Evolutionary conservation across 2,797 vertebrate genomes (phyloP), one percentile per base, ranked within the genome.

Genomic region (Petrocephalus schoutedeni): DNA sequence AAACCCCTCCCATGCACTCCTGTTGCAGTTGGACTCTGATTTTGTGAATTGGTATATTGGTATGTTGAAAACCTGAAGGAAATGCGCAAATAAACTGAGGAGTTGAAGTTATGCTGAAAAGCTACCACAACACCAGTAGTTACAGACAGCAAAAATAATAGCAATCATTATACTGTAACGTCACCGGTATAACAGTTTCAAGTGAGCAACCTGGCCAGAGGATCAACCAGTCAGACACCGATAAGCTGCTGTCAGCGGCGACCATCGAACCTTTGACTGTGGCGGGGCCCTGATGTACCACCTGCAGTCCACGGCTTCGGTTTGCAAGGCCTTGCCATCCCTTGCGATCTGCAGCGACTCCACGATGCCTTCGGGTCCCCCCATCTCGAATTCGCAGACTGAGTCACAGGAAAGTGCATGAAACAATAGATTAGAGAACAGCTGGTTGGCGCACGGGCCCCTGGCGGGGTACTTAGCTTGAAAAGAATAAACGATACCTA

Each of bases 381-480:
- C 97, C 97, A 98, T 97, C 93, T 99, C 97, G 95, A 99, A 99
- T 94, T 99, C 97, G 96, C 98, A 99, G 90, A 93, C 98, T 99
- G 93, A 64, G 58, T 53, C 56, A 87, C 4, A 87, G 51, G 82
- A 59, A 96, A 89, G 93, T 92, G 90, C 86, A 92, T 88, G 86
- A 91, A 56, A 92, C 90, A 61, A 74, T 51, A 87, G 51, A 88
- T 87, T 82, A 86, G 88, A 61, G 90, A 91, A 53, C 23, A 61
- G 53, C 28, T 87, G 71, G 74, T 36, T 21, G 41, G 21, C 41
- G 36, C 28, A 54, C 59, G 6, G 32, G 41, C 86, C 49, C 32
- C 23, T 83, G 59, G 74, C 92, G 92, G 90, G 54, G 51, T 16
- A 54, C 67, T 90, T 87, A 88, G 58, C 58, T 49, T 21, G 74